Conservation (phyloP, 2,113 vertebrate species). For the Gopherus evgoodei region DNA sequence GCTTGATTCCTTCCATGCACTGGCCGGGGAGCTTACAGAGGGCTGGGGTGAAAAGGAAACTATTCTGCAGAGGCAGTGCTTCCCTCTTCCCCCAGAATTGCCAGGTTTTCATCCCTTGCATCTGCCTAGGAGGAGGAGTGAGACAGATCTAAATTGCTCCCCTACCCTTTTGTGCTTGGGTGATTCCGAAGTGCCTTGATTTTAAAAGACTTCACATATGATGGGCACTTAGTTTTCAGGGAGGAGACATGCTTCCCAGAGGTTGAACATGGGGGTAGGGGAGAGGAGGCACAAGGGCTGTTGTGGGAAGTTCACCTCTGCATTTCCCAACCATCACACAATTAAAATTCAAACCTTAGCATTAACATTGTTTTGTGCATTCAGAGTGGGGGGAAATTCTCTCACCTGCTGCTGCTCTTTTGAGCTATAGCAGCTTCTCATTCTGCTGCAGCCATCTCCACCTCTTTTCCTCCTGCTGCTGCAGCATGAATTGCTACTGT, state of each 20-base stretch:
- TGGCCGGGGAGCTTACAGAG: not conserved
- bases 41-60: not conserved
- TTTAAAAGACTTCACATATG: not conserved
- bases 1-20: not conserved
- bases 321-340: not conserved
- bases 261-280: not conserved
- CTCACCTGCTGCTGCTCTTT: accelerated
- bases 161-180: not conserved
- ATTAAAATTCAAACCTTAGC: not conserved
- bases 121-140: not conserved
- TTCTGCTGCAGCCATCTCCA: not conserved
- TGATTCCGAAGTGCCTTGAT: not conserved
- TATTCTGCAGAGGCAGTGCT: not conserved
- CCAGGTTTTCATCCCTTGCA: not conserved
- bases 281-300: no score
- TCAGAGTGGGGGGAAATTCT: no score
- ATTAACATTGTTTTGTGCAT: no score
- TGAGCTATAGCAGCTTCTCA: not conserved
- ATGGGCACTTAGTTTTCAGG: not conserved
- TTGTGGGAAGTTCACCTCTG: not conserved
- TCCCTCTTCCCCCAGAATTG: not conserved
- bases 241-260: not conserved
- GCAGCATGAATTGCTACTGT: not conserved
- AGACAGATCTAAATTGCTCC: not conserved
- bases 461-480: no score